These are phyloP conservation scores for Amphipoea lucens DNA, from an alignment of 2,888 invertebrate species.

Conservation along the genomic window DNA sequence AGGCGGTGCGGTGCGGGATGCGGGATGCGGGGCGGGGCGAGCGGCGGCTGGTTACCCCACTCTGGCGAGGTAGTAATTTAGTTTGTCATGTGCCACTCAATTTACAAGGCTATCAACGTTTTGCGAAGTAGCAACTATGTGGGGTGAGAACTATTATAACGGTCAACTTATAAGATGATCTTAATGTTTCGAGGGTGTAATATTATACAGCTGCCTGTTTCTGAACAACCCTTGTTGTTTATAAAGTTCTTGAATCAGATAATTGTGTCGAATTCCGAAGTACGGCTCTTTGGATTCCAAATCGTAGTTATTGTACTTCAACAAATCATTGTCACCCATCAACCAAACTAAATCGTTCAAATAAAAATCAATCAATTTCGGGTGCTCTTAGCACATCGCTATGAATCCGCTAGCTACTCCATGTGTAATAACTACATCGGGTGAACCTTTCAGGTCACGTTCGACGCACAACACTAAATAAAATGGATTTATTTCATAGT, in stretches of 20 bases:
- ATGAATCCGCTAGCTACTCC: not conserved
- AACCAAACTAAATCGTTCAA: not conserved
- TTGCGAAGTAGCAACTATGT: slow-evolving; percentile 53
- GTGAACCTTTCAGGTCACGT: not conserved
- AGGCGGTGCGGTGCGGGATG: slow-evolving; percentile 47
- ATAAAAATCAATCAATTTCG: slow-evolving; percentile 12
- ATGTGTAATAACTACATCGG: not conserved
- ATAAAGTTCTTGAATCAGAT: not conserved
- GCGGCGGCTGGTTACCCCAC: slow-evolving; percentile 25
- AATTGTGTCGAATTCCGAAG: too few species aligned
- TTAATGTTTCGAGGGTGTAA: slow-evolving; percentile 27
- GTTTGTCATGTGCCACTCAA: slow-evolving; percentile 63
- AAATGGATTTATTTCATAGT: slow-evolving; percentile 9
- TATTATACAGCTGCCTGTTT: not conserved
- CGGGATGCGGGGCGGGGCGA: slow-evolving; percentile 14
- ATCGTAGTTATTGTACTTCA: not conserved
- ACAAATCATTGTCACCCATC: not conserved
- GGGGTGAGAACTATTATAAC: not conserved
- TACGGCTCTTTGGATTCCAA: not conserved
- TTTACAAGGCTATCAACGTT: slow-evolving; percentile 55
- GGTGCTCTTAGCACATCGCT: slow-evolving; percentile 10
- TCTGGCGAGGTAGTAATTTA: slow-evolving; percentile 44
- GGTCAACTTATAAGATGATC: slow-evolving; percentile 25
- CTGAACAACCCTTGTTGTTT: not conserved
- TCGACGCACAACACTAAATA: not conserved